phyloP scores from a whole-genome alignment of 2,888 invertebrate genomes.

The Dugesia japonica region DNA sequence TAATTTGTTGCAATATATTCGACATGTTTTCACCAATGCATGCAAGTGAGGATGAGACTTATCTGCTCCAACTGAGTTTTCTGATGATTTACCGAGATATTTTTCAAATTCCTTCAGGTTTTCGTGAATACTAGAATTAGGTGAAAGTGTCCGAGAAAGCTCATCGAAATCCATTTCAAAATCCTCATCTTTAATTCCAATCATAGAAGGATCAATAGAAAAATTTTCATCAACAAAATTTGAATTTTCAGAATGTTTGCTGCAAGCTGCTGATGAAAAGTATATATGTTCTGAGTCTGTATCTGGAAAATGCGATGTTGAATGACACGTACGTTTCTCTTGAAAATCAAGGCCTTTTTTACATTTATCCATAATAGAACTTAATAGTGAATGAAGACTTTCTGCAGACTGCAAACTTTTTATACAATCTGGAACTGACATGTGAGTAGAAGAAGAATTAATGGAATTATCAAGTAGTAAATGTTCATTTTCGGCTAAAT shows the following conservation, averaged over 20 bases:
- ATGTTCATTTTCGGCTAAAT: constrained; percentile 12
- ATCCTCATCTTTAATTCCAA: background rate
- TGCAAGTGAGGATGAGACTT: background rate
- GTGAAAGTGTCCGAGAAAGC: background rate
- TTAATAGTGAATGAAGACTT: background rate
- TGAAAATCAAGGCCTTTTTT: background rate
- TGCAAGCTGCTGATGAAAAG: background rate
- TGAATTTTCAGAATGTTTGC: background rate
- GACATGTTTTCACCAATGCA: background rate
- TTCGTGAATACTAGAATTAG: background rate
- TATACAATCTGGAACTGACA: background rate
- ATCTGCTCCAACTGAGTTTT: background rate
- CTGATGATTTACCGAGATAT: background rate
- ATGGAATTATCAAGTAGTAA: background rate
- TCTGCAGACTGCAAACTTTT: background rate
- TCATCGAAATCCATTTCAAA: constrained; percentile 9
- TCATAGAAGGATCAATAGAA: background rate
- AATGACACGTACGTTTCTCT: background rate
- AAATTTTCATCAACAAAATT: background rate
- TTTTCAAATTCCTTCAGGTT: background rate
- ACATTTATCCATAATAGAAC: background rate
- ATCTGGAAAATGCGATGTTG: background rate
- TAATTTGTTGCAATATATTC: background rate
- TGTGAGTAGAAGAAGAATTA: background rate
- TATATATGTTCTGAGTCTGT: background rate